Evolutionary conservation across 2,113 vertebrate species (phyloP), one percentile per base, ranked within the genome.

Genomic region (Catharus minimus): DNA sequence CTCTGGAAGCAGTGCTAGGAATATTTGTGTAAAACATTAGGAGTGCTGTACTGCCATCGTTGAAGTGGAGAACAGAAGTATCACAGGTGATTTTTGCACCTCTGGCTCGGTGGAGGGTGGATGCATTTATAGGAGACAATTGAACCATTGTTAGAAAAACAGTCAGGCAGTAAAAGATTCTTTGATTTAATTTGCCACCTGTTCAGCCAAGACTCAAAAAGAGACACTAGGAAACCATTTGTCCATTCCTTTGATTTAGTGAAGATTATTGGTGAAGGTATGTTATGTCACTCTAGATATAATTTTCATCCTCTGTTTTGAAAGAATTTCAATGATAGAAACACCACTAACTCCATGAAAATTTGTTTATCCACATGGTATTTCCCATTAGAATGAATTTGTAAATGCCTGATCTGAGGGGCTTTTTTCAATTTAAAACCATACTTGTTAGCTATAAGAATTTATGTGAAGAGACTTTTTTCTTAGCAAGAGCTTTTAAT

Each of bases 31-130:
- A 80, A 64, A 73, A 72, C 19, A 49, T 73, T 26, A 68, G 43
- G 44, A 74, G 18, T 46, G 11, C 26, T 74, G 11, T 33, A 24
- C 5, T 76, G 13, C 13, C 5, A 3, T 46, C 0, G 0, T 14
- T 50, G 6, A 65, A 52, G 56, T 9, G 28, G 36, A 39, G 39
- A 44, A 52, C 50, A 36, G 32, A 58, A 82, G 22, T 38, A 26
- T 77, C 13, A 55, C 5, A 19, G 55, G 21, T 49, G 57, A 49
- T 58, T 64, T 32, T 90, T 5, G 22, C 36, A 62, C 18, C 7
- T 36, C 38, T 86, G 28, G 3, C 38, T 88, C 60, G 36, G 11
- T 15, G 22, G 39, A 61, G 28, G 36, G 56, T 72, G 49, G 30
- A n/a, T 7, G 5, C 36, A 36, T 55, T 23, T 47, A 20, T n/a